Evolutionary conservation across 2,888 invertebrate genomes (phyloP), one percentile per base, ranked within the genome.

Genomic region (Nudaria mundana): DNA sequence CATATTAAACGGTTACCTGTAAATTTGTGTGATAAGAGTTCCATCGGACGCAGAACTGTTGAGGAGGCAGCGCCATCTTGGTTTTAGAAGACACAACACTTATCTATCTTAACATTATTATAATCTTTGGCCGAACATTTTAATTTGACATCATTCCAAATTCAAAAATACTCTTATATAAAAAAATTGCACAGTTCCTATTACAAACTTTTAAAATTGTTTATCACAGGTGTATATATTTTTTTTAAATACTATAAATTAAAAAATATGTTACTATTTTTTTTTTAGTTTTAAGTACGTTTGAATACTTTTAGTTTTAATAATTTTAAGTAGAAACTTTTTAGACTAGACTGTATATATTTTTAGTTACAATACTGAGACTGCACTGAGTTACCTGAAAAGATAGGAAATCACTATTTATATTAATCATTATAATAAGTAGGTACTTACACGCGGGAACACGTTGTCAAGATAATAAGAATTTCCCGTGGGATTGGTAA

Each of bases 11-110:
- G n/a, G n/a, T 7, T 25, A 87, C 87, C 86, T 88, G 94, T 81
- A 95, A 90, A 71, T 95, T 95, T 25, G 93, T 92, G 68, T 94
- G 94, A 76, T 95, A 94, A 58, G 94, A 94, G 76, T 95, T 95
- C 95, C 95, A 95, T 66, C 94, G 90, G 32, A 95, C 92, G 69
- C 94, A 94, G 57, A 94, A 93, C 86, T 94, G 91, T 67, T 92
- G 92, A 43, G 91, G 91, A 2, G 90, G 82, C 20, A 83, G 39
- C 71, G 89, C 85, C 89, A 89, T 89, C 67, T 83, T 76, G 40
- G 23, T 35, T 10, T 48, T 47, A 42, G 51, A 41, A 37, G 25
- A 32, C 44, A 25, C 23, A 29, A 46, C 44, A 40, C 37, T 40
- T 43, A 48, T 49, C 48, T 56, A 61, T 37, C 43, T 56, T 43